Base-by-base conservation (phyloP, 2,797 vertebrate genomes). In the Galagoides demidoff region DNA sequence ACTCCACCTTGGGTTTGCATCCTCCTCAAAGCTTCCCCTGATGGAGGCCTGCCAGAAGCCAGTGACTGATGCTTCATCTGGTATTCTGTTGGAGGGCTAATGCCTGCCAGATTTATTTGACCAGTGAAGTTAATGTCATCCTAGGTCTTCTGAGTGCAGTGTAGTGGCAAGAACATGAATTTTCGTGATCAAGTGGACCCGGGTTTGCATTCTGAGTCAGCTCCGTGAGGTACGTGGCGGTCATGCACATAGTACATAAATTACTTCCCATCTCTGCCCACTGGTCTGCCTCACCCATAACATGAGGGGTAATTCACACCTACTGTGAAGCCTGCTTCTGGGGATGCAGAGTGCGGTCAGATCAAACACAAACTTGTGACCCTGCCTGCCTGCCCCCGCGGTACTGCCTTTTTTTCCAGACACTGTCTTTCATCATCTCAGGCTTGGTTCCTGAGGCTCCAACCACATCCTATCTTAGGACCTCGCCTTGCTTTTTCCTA, bases 371-470 rank as follows among this genome's bases (percentile, higher is more conserved):
- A 25, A 63, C 64, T 3, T 25, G 2, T 7, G 23, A 55, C 49
- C 10, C 4, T 13, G 6, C 43, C 37, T n/a, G 16, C 0, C 0
- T 1, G 3, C 19, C 59, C 3, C 2, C 17, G 5, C 0, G 0
- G 43, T n/a, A 4, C 2, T 10, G 3, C n/a, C 29, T 70, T 37
- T 31, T 79, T 66, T 25, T 22, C 10, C 73, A 37, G n/a, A 59
- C 0, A 0, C 76, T 16, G 12, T 5, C 6, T 13, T 5, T 34
- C 27, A 19, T 68, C 11, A 2, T 29, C 55, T 22, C 43, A 9
- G 2, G 2, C 39, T 63, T 7, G 19, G 17, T 3, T 49, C 74
- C 64, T 37, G 59, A 31, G 66, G 66, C 23, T 45, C 52, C 43
- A 20, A 16, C 11, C 43, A 77, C n/a, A 55, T 19, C n/a, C 39